Conservation (phyloP, 2,113 vertebrate species). For the Atractosteus spatula region DNA sequence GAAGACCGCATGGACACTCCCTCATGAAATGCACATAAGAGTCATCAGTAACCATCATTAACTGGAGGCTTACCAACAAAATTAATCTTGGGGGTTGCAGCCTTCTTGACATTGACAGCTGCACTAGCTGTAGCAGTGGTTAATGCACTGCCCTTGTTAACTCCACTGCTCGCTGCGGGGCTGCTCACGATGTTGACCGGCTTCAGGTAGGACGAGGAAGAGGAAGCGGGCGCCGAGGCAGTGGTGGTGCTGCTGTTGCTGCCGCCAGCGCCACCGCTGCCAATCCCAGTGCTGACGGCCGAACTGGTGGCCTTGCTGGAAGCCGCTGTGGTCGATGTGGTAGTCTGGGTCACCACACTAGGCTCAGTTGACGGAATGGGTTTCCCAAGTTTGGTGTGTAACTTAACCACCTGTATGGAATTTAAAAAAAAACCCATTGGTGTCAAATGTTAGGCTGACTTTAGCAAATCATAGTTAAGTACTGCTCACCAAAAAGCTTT, state of each 20-base stretch:
- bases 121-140: constrained; percentile 55
- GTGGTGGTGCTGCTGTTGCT: constrained; percentile 44
- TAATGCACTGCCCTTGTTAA: constrained; percentile 40
- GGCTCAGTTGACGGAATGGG: constrained; percentile 97
- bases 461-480: too few relatives aligned
- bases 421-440: constrained; percentile 16
- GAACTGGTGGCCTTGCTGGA: constrained; percentile 74
- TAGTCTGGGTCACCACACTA: constrained; percentile 84
- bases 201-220: constrained; percentile 58
- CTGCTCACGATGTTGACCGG: constrained; percentile 69
- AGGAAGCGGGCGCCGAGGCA: constrained; percentile 56
- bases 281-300: constrained; percentile 69
- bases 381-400: constrained; percentile 97
- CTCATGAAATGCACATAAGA: constrained; percentile 37
- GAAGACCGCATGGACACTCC: not conserved
- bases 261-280: constrained; percentile 66
- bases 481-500: too few relatives aligned
- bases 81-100: constrained; percentile 92
- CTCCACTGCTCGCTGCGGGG: constrained; percentile 55
- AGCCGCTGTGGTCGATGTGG: constrained; percentile 76
- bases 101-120: constrained; percentile 79
- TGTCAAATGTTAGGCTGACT: not conserved
- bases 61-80: constrained; percentile 86
- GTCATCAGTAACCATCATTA: constrained; percentile 11
- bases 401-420: constrained; percentile 86